A percentile compares a stretch with the other conserved stretches of the same genome.
phyloP scores from a whole-genome alignment of 2,888 invertebrate genomes.

The Fragum sueziense region DNA sequence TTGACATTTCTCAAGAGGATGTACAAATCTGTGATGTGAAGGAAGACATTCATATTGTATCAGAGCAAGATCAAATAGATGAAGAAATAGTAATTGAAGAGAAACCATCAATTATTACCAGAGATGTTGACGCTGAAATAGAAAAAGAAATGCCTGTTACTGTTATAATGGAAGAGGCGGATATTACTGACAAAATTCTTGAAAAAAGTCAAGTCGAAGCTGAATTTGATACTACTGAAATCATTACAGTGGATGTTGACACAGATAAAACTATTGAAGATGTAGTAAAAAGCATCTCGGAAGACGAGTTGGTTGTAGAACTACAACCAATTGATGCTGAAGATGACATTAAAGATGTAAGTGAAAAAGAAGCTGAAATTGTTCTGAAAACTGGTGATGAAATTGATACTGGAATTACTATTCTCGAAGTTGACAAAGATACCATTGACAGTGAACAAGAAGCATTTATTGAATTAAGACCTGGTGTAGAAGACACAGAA shows the following conservation, averaged over 20 bases:
- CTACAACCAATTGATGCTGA: conserved; percentile 12
- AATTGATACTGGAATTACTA: conserved; percentile 8
- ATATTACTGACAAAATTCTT: conserved; percentile 19
- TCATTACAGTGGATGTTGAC: conserved; percentile 11
- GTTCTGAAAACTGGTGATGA: conserved; percentile 33
- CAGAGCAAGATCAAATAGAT: neutral
- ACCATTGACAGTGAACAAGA: conserved; percentile 51
- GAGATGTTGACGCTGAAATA: neutral
- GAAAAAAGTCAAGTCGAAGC: conserved; percentile 19
- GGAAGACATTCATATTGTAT: no score
- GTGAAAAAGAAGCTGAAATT: conserved; percentile 34
- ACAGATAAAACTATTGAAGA: conserved; percentile 24
- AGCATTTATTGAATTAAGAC: conserved; percentile 70
- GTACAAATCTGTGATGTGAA: neutral
- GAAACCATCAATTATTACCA: neutral
- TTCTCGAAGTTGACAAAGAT: neutral
- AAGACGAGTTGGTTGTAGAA: conserved; percentile 17
- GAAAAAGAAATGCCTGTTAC: conserved; percentile 13
- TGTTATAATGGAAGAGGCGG: neutral
- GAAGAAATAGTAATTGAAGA: conserved; percentile 4
- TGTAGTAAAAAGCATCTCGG: conserved; percentile 5
- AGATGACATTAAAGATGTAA: neutral
- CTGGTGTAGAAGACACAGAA: neutral
- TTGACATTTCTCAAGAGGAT: no score
- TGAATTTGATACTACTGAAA: conserved; percentile 17